These are phyloP conservation scores for Caenorhabditis sp. DNA, from an alignment of 2,888 invertebrate species.

Conservation along the genomic window DNA sequence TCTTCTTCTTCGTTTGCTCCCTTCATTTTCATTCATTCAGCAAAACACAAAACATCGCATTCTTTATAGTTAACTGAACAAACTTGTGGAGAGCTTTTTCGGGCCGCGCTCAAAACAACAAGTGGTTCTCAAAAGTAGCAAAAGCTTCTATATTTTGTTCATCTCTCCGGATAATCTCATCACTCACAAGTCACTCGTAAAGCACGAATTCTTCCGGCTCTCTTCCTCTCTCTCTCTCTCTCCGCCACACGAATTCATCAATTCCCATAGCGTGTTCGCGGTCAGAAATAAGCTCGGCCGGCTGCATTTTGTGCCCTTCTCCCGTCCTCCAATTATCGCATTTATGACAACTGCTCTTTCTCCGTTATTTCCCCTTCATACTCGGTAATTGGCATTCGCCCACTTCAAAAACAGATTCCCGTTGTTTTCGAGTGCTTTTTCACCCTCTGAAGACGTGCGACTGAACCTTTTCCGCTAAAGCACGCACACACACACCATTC, in stretches of 20 bases:
- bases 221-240: not conserved
- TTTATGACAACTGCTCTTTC: not conserved
- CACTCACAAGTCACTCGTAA: too few species aligned
- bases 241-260: slow-evolving; percentile 19
- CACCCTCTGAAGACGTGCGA: not conserved
- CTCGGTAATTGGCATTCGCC: not conserved
- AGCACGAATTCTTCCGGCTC: too few species aligned
- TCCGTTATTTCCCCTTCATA: not conserved
- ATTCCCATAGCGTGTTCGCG: slow-evolving; percentile 39
- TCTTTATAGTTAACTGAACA: too few species aligned
- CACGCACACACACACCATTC: slow-evolving; percentile 18
- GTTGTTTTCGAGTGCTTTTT: not conserved
- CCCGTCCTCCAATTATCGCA: not conserved
- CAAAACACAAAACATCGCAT: too few species aligned
- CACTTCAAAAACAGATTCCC: not conserved
- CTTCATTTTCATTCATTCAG: not conserved
- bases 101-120: too few species aligned
- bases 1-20: too few species aligned
- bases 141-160: too few species aligned
- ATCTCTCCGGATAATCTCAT: too few species aligned
- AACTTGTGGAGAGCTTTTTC: too few species aligned
- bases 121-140: too few species aligned
- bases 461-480: not conserved
- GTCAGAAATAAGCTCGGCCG: not conserved
- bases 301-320: not conserved